Evolutionary conservation across 23 tunicate species (phyloP).

Genomic region (Trididemnum miniatum): DNA sequence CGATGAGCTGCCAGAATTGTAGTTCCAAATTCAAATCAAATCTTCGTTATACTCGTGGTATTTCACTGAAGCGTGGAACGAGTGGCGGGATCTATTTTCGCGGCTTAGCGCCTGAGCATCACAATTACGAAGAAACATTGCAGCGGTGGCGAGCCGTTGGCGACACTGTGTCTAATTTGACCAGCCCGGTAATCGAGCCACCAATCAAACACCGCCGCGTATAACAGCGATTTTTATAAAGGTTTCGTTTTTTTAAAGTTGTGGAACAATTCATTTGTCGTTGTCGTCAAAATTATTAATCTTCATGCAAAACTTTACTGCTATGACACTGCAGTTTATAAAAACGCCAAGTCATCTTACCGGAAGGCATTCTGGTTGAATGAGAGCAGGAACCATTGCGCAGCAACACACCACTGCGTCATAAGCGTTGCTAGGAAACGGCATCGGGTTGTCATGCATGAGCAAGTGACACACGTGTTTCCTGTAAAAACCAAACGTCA

Average conservation of each 20-base stretch:
- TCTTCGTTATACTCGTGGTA: no score
- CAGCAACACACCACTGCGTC: constrained; percentile 83
- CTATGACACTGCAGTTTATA: no score
- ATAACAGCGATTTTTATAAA: not conserved
- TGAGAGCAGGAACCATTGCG: constrained; percentile 83
- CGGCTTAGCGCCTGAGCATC: no score
- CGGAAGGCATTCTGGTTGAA: constrained; percentile 89
- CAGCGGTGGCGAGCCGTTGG: no score
- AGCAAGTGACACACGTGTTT: constrained; percentile 44
- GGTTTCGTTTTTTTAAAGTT: not conserved
- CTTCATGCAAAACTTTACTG: no score
- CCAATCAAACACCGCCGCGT: not conserved
- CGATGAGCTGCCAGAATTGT: no score
- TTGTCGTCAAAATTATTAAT: no score
- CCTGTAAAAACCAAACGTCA: constrained; percentile 16
- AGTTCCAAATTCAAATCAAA: no score
- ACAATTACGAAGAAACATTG: no score
- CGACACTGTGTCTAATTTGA: no score
- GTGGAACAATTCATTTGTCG: not conserved
- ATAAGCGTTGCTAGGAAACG: constrained; percentile 57
- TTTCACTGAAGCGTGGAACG: no score
- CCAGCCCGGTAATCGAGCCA: not conserved
- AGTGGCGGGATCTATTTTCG: no score
- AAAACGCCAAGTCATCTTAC: constrained; percentile 22
- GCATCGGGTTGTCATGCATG: constrained; percentile 52